Evolutionary conservation across 2,113 vertebrate genomes (phyloP).

Genomic region (Dipodomys spectabilis): DNA sequence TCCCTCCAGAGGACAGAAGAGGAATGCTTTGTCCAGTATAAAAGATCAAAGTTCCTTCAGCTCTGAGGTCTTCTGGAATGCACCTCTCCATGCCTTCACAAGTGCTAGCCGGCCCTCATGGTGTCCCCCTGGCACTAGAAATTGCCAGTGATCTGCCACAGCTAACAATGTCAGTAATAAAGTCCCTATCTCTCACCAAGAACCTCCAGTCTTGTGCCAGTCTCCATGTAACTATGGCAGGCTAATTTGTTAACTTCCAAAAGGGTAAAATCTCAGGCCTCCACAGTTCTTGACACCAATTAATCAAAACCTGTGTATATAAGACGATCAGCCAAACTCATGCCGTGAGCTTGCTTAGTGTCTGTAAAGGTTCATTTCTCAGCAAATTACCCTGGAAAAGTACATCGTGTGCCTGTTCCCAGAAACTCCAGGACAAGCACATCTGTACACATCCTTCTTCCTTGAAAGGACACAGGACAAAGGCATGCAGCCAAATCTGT

Average conservation of each 20-base stretch:
- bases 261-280: conserved; percentile 1
- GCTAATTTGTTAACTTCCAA: conserved; percentile 42
- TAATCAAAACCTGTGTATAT: conserved; percentile 40
- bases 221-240: background rate
- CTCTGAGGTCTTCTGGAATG: background rate
- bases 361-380: conserved; percentile 56
- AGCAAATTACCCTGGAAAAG: conserved; percentile 55
- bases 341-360: background rate
- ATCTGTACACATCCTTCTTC: conserved; percentile 35
- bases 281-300: conserved; percentile 33
- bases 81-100: background rate
- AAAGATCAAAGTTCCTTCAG: background rate
- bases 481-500: background rate
- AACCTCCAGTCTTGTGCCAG: background rate
- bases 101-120: background rate
- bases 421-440: conserved; percentile 21
- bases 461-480: conserved; percentile 40
- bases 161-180: background rate
- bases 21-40: background rate
- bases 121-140: background rate
- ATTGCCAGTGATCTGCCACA: background rate
- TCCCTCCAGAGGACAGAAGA: background rate
- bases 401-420: conserved; percentile 19
- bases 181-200: background rate
- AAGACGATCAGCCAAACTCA: conserved; percentile 27